A percentile compares a stretch with the other conserved stretches of the same genome.
Conservation (phyloP, 2,888 invertebrate species). For the Callimorpha dominula region DNA sequence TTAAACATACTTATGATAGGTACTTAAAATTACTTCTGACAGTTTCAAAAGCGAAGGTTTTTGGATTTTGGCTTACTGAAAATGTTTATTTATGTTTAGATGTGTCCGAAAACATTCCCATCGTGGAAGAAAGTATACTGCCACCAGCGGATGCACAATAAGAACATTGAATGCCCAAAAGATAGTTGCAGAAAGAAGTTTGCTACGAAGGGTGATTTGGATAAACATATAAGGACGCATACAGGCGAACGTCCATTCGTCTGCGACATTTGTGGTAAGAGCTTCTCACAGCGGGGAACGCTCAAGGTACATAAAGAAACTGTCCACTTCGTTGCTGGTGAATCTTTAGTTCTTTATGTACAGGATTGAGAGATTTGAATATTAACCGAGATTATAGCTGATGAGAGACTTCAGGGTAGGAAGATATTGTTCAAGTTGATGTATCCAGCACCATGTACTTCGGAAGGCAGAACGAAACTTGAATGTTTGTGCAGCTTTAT, state of each 20-base stretch:
- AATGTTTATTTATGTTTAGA: conserved; percentile 57
- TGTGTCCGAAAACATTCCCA: conserved; percentile 67
- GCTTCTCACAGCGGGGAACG: conserved; percentile 70
- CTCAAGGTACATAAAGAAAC: conserved; percentile 65
- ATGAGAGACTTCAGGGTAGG: not conserved
- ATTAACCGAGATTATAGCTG: not conserved
- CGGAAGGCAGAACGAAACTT: not conserved
- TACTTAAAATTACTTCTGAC: too few relatives aligned
- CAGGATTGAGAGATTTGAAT: not conserved
- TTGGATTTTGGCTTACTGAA: not conserved
- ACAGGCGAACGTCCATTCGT: conserved; percentile 76
- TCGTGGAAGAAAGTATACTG: conserved; percentile 70
- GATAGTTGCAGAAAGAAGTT: conserved; percentile 72
- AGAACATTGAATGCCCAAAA: conserved; percentile 61
- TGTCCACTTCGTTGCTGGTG: conserved; percentile 50
- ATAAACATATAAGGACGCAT: conserved; percentile 75
- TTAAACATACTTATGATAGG: too few relatives aligned
- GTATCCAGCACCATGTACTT: not conserved
- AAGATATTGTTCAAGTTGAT: not conserved
- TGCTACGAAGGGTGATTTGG: conserved; percentile 72
- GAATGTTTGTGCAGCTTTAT: not conserved
- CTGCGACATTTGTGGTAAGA: conserved; percentile 67
- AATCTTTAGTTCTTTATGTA: conserved; percentile 12
- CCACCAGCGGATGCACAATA: conserved; percentile 72
- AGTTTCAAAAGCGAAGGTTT: too few relatives aligned